Conservation (phyloP, 1,140 invertebrate genomes). For the Tribolium castaneum region DNA sequence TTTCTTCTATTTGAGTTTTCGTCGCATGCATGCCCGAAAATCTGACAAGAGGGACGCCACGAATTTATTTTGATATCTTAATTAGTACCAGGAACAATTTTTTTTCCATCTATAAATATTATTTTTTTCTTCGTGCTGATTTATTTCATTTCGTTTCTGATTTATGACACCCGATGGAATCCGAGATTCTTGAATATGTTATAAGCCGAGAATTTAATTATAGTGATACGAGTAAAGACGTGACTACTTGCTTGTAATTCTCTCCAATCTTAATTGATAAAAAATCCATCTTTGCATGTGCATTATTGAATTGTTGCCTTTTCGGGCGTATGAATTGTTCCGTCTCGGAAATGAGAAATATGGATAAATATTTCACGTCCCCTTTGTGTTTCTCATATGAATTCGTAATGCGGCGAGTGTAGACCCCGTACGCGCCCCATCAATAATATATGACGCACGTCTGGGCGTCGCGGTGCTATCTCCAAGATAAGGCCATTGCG, state of each 20-base stretch:
- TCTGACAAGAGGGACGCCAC: background rate
- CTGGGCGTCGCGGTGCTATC: conserved; percentile 36
- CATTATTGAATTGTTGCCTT: conserved; percentile 23
- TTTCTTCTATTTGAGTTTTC: background rate
- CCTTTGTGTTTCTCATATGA: conserved; percentile 63
- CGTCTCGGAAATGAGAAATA: conserved; percentile 61
- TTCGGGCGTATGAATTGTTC: conserved; percentile 45
- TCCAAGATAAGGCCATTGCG: background rate
- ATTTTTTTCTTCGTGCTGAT: conserved; percentile 25
- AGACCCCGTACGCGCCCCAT: conserved; percentile 46
- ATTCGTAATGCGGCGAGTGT: conserved; percentile 57
- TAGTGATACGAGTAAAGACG: conserved; percentile 6
- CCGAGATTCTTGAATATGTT: conserved; percentile 22
- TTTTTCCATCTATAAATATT: conserved; percentile 12
- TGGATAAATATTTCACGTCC: conserved; percentile 63
- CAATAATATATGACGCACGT: conserved; percentile 60
- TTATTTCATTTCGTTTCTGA: conserved; percentile 23
- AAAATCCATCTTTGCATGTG: background rate
- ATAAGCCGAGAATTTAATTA: conserved; percentile 12
- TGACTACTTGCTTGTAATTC: background rate
- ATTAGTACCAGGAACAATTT: background rate
- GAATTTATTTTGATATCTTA: background rate
- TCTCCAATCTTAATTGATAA: no score
- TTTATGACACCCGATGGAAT: conserved; percentile 20
- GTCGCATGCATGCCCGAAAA: background rate